Evolutionary conservation across 2,797 vertebrate genomes (phyloP).

Genomic region (Gobio occitaniae): DNA sequence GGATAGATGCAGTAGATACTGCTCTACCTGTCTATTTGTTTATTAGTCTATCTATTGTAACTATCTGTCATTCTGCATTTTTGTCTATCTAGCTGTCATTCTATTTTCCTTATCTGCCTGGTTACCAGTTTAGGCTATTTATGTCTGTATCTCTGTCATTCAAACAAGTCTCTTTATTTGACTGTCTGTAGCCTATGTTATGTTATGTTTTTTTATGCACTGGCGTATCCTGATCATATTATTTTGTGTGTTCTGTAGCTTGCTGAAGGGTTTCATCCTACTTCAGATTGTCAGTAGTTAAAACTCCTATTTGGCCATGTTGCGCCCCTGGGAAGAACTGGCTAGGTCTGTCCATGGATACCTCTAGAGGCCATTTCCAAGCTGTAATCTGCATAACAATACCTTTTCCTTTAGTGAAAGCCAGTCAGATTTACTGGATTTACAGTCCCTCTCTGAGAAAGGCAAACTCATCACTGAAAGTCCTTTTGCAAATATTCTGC

Average conservation of each 20-base stretch:
- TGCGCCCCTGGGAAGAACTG: not conserved
- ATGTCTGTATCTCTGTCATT: not conserved
- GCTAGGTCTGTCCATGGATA: slow-evolving; percentile 28
- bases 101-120: not conserved
- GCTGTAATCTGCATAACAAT: slow-evolving; percentile 48
- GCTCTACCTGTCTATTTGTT: not conserved
- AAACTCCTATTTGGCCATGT: slow-evolving; percentile 27
- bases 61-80: not conserved
- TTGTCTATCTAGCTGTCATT: not conserved
- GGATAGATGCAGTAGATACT: not conserved
- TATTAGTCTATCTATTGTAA: not conserved
- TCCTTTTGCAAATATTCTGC: slow-evolving; percentile 2
- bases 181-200: not conserved
- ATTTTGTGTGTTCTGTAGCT: not conserved
- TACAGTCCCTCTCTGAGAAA: slow-evolving; percentile 23
- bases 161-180: not conserved
- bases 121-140: not conserved
- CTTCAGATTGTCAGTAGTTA: not conserved
- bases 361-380: slow-evolving; percentile 39
- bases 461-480: not conserved
- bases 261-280: not conserved
- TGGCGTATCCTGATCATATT: not conserved
- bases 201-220: not conserved
- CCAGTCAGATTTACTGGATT: slow-evolving; percentile 25
- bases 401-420: not conserved